Percentiles rank a stretch among this genome's conserved stretches.
These are phyloP conservation scores for Butorides virescens DNA, from an alignment of 2,113 vertebrate genomes.

Conservation along the genomic window DNA sequence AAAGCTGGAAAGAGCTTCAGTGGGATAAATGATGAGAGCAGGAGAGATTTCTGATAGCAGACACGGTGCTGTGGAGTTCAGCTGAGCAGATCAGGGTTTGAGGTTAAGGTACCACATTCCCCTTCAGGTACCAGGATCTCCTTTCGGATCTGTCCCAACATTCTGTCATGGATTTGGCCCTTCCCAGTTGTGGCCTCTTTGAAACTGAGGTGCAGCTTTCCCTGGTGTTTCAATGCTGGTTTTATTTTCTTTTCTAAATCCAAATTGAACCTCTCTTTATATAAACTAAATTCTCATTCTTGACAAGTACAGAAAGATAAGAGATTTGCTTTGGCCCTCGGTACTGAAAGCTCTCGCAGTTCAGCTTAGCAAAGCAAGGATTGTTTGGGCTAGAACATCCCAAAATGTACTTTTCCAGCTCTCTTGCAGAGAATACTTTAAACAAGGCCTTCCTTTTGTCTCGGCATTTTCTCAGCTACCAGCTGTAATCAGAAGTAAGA, in stretches of 20 bases:
- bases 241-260: not conserved
- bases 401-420: not conserved
- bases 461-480: not conserved
- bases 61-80: not conserved
- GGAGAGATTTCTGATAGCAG: not conserved
- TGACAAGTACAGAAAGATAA: not conserved
- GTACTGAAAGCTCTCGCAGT: not conserved
- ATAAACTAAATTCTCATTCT: not conserved
- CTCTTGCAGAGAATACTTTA: not conserved
- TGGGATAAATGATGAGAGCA: not conserved
- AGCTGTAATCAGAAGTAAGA: not conserved
- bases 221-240: not conserved
- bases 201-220: not conserved
- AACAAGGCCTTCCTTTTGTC: not conserved
- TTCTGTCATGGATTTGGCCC: rapidly evolving
- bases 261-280: not conserved
- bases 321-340: not conserved
- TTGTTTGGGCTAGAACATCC: not conserved
- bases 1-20: not conserved
- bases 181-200: not conserved
- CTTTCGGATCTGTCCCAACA: not conserved
- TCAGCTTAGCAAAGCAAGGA: not conserved
- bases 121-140: not conserved
- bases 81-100: not conserved
- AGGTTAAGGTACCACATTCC: not conserved